Percentiles rank a stretch among this genome's conserved stretches.
Conservation (phyloP, 2,113 vertebrate genomes). For the Zingel zingel region DNA sequence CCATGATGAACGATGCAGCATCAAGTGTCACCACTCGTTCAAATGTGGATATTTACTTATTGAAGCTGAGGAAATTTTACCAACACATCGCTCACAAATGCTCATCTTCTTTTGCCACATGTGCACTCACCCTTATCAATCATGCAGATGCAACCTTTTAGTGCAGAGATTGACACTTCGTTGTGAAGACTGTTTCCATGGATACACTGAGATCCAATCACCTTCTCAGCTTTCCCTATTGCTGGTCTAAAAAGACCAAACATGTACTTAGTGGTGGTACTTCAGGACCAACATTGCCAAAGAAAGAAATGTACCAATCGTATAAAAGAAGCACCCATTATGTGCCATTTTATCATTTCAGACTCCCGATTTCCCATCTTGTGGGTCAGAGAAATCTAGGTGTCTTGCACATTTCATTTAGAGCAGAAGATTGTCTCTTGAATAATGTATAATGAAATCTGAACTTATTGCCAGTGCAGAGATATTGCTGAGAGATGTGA, state of each 20-base stretch:
- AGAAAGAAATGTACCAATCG: slow-evolving; percentile 4
- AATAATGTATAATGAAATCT: slow-evolving; percentile 80
- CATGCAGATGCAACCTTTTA: slow-evolving; percentile 71
- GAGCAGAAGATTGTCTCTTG: slow-evolving; percentile 75
- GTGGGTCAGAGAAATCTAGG: slow-evolving; percentile 60
- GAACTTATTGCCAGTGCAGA: slow-evolving; percentile 66
- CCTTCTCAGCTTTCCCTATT: slow-evolving; percentile 36
- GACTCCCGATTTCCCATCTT: slow-evolving; percentile 44
- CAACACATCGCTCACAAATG: slow-evolving; percentile 3
- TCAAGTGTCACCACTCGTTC: slow-evolving; percentile 4
- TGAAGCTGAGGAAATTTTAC: not conserved
- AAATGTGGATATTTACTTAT: slow-evolving; percentile 18
- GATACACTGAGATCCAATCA: slow-evolving; percentile 65
- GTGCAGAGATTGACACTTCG: slow-evolving; percentile 51
- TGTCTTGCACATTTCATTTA: slow-evolving; percentile 71
- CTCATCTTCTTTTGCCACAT: slow-evolving; percentile 29
- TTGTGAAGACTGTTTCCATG: slow-evolving; percentile 74
- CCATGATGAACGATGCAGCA: not conserved
- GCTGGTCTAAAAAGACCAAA: slow-evolving; percentile 55
- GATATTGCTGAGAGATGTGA: slow-evolving; percentile 64
- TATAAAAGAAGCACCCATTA: slow-evolving; percentile 24
- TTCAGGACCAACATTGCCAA: slow-evolving; percentile 24
- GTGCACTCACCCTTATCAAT: slow-evolving; percentile 63
- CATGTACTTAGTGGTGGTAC: slow-evolving; percentile 25
- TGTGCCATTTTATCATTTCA: slow-evolving; percentile 61